Percentiles rank a stretch among this genome's conserved stretches.
Conservation (phyloP, 2,113 vertebrate species). For the Oryzias celebensis region DNA sequence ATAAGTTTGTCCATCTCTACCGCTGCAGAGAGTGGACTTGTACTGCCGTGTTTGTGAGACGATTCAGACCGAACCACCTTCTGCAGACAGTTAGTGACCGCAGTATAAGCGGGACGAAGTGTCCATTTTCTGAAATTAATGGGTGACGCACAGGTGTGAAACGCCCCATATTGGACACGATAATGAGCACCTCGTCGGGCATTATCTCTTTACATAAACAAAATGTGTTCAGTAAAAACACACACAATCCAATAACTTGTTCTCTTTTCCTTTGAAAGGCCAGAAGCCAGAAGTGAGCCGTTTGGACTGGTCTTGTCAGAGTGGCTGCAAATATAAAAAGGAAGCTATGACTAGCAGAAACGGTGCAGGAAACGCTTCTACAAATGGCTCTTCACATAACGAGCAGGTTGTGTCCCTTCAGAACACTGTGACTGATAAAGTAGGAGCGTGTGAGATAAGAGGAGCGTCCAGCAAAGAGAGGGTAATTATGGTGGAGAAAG, state of each 20-base stretch:
- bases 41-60: too few species aligned
- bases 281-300: constrained; percentile 13
- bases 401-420: constrained; percentile 5
- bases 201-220: not conserved
- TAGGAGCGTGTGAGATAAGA: constrained; percentile 17
- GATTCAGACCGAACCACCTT: too few species aligned
- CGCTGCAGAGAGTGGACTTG: too few species aligned
- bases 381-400: not conserved
- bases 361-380: not conserved
- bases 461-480: constrained; percentile 64
- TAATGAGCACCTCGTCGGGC: too few species aligned
- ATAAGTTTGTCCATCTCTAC: too few species aligned
- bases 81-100: not conserved
- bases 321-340: not conserved
- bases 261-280: constrained; percentile 35
- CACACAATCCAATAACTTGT: not conserved
- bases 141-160: too few species aligned
- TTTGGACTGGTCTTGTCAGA: constrained; percentile 9
- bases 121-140: too few species aligned
- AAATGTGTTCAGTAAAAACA: not conserved
- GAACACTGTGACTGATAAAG: not conserved
- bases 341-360: not conserved
- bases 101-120: too few species aligned
- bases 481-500: constrained; percentile 81
- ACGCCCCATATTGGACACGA: too few species aligned